phyloP scores from a whole-genome alignment of 2,113 vertebrate genomes.

The Pycnonotus jocosus region DNA sequence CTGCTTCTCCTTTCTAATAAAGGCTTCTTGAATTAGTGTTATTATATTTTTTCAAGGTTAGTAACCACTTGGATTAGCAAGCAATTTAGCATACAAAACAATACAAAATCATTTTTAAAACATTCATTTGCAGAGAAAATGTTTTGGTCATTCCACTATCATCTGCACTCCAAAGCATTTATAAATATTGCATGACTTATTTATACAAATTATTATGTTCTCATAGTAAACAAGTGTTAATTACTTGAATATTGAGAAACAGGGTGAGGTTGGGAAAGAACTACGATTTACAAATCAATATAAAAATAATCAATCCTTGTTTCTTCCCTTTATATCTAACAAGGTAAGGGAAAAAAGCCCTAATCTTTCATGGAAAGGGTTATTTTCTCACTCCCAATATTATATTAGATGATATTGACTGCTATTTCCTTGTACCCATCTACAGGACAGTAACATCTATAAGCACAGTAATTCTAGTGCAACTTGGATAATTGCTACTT shows the following conservation, averaged over 20 bases:
- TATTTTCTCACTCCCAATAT: not conserved
- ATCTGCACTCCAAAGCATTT: not conserved
- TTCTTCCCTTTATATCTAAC: not conserved
- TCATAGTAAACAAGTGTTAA: not conserved
- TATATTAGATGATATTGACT: conserved; percentile 2
- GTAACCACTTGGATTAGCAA: not conserved
- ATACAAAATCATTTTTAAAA: not conserved
- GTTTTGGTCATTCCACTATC: not conserved
- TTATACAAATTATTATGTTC: not conserved
- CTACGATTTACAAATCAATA: not conserved
- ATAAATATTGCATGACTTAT: not conserved
- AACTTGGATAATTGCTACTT: not conserved
- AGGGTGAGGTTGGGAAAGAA: not conserved
- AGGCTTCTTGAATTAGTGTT: not conserved
- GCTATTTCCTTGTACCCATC: not conserved
- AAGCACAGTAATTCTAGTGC: not conserved
- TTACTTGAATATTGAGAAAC: not conserved
- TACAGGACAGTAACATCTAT: not conserved
- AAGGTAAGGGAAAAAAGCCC: not conserved
- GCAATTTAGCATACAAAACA: not conserved
- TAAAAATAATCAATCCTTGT: not conserved
- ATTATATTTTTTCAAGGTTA: not conserved
- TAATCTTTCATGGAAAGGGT: not conserved
- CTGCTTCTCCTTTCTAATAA: not conserved
- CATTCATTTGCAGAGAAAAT: not conserved